Conservation (phyloP, 2,888 invertebrate genomes). For the Cheilosia grossa region DNA sequence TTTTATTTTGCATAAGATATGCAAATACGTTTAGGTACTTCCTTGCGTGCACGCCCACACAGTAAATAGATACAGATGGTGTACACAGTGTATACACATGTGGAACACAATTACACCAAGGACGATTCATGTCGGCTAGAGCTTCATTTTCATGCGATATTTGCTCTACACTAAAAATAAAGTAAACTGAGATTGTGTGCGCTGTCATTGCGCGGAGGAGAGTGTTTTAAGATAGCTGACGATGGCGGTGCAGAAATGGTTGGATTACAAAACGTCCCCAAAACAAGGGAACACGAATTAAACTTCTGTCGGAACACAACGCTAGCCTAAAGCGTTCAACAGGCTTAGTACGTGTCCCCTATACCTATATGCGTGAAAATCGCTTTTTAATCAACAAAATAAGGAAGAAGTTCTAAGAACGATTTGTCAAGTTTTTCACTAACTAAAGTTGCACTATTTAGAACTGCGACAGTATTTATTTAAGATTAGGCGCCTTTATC, state of each 20-base stretch:
- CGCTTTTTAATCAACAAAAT: no score
- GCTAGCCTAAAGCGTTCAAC: no score
- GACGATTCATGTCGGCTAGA: constrained; percentile 59
- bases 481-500: no score
- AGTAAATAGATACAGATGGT: constrained; percentile 1
- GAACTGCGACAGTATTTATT: no score
- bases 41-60: constrained; percentile 13
- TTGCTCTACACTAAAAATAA: constrained; percentile 54
- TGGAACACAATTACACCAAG: constrained; percentile 54
- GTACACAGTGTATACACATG: constrained; percentile 14
- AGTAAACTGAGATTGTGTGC: constrained; percentile 50
- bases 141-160: constrained; percentile 39
- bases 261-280: constrained; percentile 1
- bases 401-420: no score
- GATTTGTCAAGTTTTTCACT: no score
- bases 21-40: constrained; percentile 39
- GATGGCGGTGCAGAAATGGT: constrained; percentile 15
- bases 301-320: background rate
- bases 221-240: constrained; percentile 47
- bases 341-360: no score
- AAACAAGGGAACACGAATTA: background rate
- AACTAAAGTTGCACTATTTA: no score
- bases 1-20: constrained; percentile 72
- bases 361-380: no score
- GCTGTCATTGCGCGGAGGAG: constrained; percentile 36